phyloP scores from a whole-genome alignment of 2,888 invertebrate species.

The Silvanus unidentatus region DNA sequence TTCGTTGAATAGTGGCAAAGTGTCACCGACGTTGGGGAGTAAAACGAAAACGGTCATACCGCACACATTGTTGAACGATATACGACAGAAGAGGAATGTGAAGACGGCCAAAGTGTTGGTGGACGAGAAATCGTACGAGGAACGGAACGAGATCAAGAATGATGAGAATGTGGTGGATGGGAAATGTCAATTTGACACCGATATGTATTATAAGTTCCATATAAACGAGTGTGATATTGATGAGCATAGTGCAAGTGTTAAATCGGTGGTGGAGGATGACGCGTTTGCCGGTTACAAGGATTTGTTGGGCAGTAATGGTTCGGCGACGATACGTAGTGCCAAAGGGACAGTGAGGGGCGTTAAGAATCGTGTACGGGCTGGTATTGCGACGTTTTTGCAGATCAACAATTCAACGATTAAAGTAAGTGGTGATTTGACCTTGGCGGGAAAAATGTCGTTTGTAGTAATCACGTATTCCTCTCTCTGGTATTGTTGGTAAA shows the following conservation, averaged over 20 bases:
- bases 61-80: constrained; percentile 62
- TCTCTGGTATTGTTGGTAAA: too few relatives aligned
- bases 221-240: constrained; percentile 70
- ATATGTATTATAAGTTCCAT: constrained; percentile 78
- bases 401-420: constrained; percentile 67
- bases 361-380: constrained; percentile 88
- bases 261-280: constrained; percentile 47
- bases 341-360: constrained; percentile 92
- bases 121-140: constrained; percentile 64
- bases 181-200: constrained; percentile 58
- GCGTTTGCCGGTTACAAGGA: constrained; percentile 79
- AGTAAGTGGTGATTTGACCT: constrained; percentile 52
- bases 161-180: constrained; percentile 46
- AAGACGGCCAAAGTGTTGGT: constrained; percentile 47
- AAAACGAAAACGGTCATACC: constrained; percentile 49
- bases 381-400: constrained; percentile 91
- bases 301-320: constrained; percentile 55
- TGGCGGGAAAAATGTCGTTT: too few relatives aligned
- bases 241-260: constrained; percentile 43
- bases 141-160: constrained; percentile 44
- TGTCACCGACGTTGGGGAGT: constrained; percentile 29
- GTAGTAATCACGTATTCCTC: too few relatives aligned
- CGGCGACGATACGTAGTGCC: constrained; percentile 80
- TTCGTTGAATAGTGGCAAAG: constrained; percentile 69
- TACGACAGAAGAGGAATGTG: constrained; percentile 59